Conservation (phyloP, 2,113 vertebrate genomes). For the Casuarius casuarius region DNA sequence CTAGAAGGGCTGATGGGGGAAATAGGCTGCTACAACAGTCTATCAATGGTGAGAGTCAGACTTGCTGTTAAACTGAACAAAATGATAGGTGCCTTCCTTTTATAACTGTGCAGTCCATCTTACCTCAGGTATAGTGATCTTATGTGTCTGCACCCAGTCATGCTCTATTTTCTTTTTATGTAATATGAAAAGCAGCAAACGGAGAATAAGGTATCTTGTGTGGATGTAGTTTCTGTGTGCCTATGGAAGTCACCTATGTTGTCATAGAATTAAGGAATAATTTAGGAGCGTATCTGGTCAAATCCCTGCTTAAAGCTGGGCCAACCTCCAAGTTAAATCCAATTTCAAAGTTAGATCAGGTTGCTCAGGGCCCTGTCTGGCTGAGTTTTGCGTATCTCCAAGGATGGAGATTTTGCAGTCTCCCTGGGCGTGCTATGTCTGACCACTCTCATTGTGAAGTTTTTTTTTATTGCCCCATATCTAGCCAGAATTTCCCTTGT, state of each 20-base stretch:
- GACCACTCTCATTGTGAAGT: neutral
- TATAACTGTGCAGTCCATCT: neutral
- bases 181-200: neutral
- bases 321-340: too few species aligned
- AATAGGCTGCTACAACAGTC: neutral
- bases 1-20: neutral
- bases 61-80: neutral
- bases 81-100: neutral
- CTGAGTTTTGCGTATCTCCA: neutral
- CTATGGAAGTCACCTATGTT: neutral
- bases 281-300: neutral
- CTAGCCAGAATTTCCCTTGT: neutral
- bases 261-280: neutral
- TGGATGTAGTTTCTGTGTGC: neutral
- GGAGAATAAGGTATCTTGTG: neutral
- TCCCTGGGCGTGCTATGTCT: neutral
- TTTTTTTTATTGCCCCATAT: neutral
- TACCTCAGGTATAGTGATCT: neutral
- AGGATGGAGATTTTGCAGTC: neutral
- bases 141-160: neutral
- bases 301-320: neutral
- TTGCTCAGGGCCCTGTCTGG: accelerated
- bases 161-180: neutral
- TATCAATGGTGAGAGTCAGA: neutral
- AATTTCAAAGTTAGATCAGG: neutral